phyloP scores from a whole-genome alignment of 2,797 vertebrate genomes.

The Oophaga sylvatica region DNA sequence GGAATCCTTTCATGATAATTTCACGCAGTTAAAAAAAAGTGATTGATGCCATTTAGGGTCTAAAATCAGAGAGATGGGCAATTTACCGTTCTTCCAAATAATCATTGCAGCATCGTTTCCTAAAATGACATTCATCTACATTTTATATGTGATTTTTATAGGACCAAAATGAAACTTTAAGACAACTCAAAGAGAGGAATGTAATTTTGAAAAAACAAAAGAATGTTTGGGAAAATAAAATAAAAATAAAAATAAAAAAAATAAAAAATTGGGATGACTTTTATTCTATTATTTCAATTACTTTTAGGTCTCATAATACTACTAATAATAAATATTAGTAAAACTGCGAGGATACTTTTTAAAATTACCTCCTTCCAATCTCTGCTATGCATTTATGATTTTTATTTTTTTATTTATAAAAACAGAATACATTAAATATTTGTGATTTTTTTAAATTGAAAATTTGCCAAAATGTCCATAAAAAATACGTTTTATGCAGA shows the following conservation, averaged over 20 bases:
- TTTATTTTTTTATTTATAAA: too few species aligned
- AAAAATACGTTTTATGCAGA: background rate
- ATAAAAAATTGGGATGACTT: background rate
- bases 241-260: too few species aligned
- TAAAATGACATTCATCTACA: background rate
- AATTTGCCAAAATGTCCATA: too few species aligned
- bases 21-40: constrained; percentile 11
- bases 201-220: background rate
- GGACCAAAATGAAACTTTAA: background rate
- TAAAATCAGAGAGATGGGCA: background rate
- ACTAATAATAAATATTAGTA: too few species aligned
- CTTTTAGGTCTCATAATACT: background rate
- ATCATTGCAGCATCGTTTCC: background rate
- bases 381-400: too few species aligned
- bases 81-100: background rate
- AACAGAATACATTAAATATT: too few species aligned
- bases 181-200: background rate
- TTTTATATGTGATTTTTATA: background rate
- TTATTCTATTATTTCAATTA: background rate
- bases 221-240: background rate
- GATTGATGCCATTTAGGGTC: background rate
- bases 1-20: constrained; percentile 23
- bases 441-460: too few species aligned
- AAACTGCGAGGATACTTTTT: too few species aligned
- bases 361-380: too few species aligned